These are phyloP conservation scores for Morinoia aosen DNA, from an alignment of 2,888 invertebrate genomes.

Conservation along the genomic window DNA sequence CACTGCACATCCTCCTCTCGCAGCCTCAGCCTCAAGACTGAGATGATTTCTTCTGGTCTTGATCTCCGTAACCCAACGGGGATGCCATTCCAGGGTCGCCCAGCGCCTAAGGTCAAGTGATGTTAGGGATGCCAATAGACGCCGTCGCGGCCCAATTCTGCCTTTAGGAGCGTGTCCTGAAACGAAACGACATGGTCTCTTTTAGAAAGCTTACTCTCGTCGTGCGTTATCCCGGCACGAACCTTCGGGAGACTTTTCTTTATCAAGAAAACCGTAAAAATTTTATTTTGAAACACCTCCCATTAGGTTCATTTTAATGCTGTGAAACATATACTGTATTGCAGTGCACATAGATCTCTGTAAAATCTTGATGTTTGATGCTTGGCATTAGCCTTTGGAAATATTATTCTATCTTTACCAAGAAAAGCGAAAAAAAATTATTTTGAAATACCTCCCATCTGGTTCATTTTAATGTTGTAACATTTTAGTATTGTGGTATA, in stretches of 20 bases:
- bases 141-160: not conserved
- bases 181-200: not conserved
- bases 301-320: not conserved
- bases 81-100: slow-evolving; percentile 32
- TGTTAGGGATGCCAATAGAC: not conserved
- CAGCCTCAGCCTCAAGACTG: slow-evolving; percentile 33
- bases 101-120: slow-evolving; percentile 24
- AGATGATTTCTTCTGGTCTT: slow-evolving; percentile 5
- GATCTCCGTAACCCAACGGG: slow-evolving; percentile 15
- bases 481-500: too few relatives aligned
- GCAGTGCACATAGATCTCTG: too few relatives aligned
- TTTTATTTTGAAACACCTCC: not conserved
- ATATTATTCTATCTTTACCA: too few relatives aligned
- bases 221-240: not conserved
- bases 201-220: not conserved
- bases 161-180: not conserved
- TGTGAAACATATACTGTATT: too few relatives aligned
- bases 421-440: too few relatives aligned
- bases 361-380: too few relatives aligned
- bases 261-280: not conserved
- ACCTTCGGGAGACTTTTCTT: not conserved
- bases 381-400: too few relatives aligned
- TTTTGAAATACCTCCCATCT: too few relatives aligned
- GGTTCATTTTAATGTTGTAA: too few relatives aligned
- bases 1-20: not conserved